Base-by-base conservation (phyloP, 2,797 vertebrate species). In the Labroides dimidiatus region DNA sequence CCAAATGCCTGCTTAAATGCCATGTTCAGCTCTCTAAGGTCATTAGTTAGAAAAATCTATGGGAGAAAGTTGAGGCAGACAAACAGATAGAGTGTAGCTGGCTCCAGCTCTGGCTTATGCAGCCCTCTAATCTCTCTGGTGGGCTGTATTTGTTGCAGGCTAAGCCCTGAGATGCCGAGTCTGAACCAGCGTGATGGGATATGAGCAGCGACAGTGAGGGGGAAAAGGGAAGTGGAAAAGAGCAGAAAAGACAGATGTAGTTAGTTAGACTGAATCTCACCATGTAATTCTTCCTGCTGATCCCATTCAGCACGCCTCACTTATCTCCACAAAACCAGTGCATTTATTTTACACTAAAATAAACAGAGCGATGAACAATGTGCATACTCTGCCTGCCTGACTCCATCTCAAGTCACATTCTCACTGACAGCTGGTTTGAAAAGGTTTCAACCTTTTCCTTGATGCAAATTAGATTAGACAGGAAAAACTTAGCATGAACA, bases 41-140 rank as follows among this genome's bases (percentile, higher is more conserved):
- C 85, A 84, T 90, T 90, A 90, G 79, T 82, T 85, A 62, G 64
- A 86, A 89, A 84, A 79, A 87, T 90, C 83, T 84, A 85, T 86
- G 71, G 58, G 68, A 86, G 78, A 85, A 89, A 87, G 87, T 87
- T 76, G 82, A 85, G 75, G 86, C 77, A 81, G 76, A 86, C 82
- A 73, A 81, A 83, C 62, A 72, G 81, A 89, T 81, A 73, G 50
- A 63, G 84, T 85, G 81, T 30, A 67, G 70, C 78, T 75, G 75
- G 82, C 74, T 80, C 57, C 30, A 45, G 70, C 33, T 4, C 27
- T 13, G 82, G 78, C 72, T 88, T 85, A 84, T 85, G 87, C 82
- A 78, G 80, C 55, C 61, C 60, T 54, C 67, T 90, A 90, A 90
- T 88, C 86, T 91, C 90, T 89, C 85, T 88, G 71, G 81, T 88